A percentile compares a stretch with the other conserved stretches of the same genome.
phyloP scores from a whole-genome alignment of 2,797 vertebrate species.

The Lithobates sylvaticus region DNA sequence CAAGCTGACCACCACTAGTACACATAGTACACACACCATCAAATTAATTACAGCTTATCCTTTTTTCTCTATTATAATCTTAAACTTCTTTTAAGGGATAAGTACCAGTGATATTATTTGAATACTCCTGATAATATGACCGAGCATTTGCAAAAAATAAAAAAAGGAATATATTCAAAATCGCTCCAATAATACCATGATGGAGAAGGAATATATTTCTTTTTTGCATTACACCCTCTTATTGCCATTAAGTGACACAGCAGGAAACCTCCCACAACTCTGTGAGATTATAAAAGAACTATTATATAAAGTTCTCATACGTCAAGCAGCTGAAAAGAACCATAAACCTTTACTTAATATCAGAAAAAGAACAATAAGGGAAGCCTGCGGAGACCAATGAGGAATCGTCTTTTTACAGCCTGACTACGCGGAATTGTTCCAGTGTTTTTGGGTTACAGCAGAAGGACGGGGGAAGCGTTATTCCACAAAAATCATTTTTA shows the following conservation, averaged over 20 bases:
- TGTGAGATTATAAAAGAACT: neutral
- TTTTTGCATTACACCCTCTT: neutral
- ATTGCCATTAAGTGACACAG: neutral
- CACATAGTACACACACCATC: too few species aligned
- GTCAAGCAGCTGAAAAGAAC: neutral
- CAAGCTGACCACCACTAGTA: too few species aligned
- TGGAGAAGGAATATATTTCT: neutral
- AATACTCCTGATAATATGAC: neutral
- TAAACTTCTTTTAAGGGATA: neutral
- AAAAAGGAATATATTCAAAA: neutral
- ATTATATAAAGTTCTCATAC: constrained; percentile 2
- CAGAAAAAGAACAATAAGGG: neutral
- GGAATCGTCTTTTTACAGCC: neutral
- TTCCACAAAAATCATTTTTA: too few species aligned
- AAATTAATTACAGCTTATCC: neutral
- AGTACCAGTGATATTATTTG: neutral
- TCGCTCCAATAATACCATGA: neutral
- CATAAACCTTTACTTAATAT: neutral
- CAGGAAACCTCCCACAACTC: neutral
- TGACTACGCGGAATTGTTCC: too few species aligned
- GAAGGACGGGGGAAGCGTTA: too few species aligned
- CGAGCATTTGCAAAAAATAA: neutral
- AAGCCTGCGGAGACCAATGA: neutral
- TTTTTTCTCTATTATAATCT: neutral
- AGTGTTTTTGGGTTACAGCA: too few species aligned